phyloP scores from a whole-genome alignment of 2,797 vertebrate species.

The Tiaroga cobitis region DNA sequence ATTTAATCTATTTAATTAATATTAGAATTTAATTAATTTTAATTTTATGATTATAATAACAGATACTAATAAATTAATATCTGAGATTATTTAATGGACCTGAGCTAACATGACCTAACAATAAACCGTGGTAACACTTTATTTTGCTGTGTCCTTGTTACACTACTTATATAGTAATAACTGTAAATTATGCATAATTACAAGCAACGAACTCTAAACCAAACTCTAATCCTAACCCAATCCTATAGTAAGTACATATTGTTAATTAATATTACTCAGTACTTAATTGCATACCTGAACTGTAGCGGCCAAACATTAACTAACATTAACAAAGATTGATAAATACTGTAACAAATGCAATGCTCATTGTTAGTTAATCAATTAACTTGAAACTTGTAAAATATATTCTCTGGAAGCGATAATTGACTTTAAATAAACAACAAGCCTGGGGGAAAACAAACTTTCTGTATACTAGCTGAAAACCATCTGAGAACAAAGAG shows the following conservation, averaged over 20 bases:
- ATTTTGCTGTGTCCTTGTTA: background rate
- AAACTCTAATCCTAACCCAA: background rate
- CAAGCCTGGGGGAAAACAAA: slow-evolving; percentile 7
- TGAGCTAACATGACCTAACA: background rate
- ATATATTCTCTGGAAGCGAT: background rate
- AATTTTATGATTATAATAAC: background rate
- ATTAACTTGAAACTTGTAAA: background rate
- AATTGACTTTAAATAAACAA: background rate
- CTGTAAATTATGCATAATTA: background rate
- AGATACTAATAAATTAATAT: background rate
- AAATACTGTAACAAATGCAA: background rate
- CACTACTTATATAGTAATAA: background rate
- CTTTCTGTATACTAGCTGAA: background rate
- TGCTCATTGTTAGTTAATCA: background rate
- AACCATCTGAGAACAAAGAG: slow-evolving; percentile 22
- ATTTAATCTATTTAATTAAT: background rate
- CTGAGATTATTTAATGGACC: background rate
- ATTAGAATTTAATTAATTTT: no score
- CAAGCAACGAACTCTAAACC: background rate
- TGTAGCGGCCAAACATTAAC: background rate
- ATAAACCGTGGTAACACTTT: background rate
- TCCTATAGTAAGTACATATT: background rate
- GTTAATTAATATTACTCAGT: background rate
- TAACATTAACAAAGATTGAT: background rate
- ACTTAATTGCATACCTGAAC: background rate